phyloP scores from a whole-genome alignment of 2,888 invertebrate genomes.

The Cephus rjabovi region DNA sequence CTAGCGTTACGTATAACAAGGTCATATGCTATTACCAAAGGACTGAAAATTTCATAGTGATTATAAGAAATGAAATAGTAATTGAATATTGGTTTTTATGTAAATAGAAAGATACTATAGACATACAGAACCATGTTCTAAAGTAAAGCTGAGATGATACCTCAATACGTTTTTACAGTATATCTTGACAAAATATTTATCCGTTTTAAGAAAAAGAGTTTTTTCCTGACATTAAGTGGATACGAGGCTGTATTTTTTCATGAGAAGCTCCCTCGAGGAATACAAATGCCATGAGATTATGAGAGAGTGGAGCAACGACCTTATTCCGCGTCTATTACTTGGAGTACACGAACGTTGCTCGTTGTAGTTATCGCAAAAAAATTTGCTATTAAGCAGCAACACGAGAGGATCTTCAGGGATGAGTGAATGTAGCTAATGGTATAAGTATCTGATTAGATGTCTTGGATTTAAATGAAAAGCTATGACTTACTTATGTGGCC shows the following conservation, averaged over 20 bases:
- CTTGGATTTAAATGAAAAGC: neutral
- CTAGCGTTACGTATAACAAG: neutral
- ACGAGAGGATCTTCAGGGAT: neutral
- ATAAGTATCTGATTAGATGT: neutral
- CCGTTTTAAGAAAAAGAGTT: neutral
- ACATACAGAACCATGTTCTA: too few relatives aligned
- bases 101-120: too few relatives aligned
- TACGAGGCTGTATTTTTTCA: neutral
- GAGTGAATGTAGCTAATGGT: neutral
- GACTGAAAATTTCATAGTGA: neutral
- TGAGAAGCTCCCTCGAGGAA: neutral
- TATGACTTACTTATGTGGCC: neutral
- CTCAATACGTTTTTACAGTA: neutral
- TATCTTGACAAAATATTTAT: neutral
- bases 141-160: too few relatives aligned
- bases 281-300: neutral
- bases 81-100: neutral
- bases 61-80: neutral
- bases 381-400: neutral
- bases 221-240: neutral
- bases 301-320: constrained; percentile 1
- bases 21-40: neutral
- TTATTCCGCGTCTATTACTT: neutral
- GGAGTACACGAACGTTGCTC: constrained; percentile 25
- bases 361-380: constrained; percentile 4